phyloP scores from a whole-genome alignment of 2,113 vertebrate species.

The Seriola aureovittata region DNA sequence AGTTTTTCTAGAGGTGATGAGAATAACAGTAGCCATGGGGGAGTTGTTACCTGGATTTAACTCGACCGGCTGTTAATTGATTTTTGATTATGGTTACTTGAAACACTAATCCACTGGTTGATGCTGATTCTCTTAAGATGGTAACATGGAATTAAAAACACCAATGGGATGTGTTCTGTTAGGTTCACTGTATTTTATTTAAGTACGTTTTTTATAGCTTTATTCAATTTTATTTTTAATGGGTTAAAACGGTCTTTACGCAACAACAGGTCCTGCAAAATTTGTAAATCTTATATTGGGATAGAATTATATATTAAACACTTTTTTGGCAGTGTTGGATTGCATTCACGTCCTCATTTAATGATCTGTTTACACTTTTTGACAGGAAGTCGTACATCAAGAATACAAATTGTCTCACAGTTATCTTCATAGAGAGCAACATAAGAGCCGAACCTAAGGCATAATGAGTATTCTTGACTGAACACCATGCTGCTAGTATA shows the following conservation, averaged over 20 bases:
- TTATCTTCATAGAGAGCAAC: neutral
- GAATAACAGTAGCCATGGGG: constrained; percentile 34
- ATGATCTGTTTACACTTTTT: constrained; percentile 11
- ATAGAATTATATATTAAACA: too few species aligned
- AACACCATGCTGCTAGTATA: neutral
- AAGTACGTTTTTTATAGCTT: neutral
- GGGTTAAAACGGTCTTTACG: neutral
- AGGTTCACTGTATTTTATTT: neutral
- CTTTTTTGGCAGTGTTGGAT: constrained; percentile 1
- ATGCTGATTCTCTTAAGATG: constrained; percentile 30
- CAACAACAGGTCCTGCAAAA: neutral
- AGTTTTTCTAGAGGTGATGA: constrained; percentile 35
- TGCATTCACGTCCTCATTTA: constrained; percentile 6
- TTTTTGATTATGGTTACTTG: constrained; percentile 38
- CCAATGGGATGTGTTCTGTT: neutral
- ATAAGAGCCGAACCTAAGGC: neutral
- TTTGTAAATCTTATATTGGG: neutral
- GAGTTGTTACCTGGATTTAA: constrained; percentile 61
- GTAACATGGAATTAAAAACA: constrained; percentile 14
- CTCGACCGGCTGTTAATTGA: constrained; percentile 25
- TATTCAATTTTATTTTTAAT: neutral
- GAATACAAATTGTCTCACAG: neutral
- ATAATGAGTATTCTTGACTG: neutral
- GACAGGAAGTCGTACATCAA: constrained; percentile 7
- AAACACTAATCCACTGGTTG: constrained; percentile 45